phyloP scores from a whole-genome alignment of 1,140 invertebrate species.

The Lamellibrachia luymesi region DNA sequence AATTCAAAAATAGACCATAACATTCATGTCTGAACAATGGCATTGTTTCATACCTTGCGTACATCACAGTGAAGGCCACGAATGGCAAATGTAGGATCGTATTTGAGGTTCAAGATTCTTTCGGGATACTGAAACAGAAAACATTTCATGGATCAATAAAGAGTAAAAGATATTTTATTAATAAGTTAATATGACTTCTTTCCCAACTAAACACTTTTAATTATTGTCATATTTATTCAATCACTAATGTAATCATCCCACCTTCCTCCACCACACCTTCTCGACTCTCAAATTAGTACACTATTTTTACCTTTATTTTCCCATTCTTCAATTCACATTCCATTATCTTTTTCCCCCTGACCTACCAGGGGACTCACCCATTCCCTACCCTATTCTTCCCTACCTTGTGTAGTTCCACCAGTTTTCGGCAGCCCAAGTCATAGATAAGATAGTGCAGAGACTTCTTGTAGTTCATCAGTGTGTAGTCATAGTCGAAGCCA shows the following conservation, averaged over 20 bases:
- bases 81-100: conserved; percentile 86
- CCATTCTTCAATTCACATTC: neutral
- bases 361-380: neutral
- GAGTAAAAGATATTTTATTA: neutral
- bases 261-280: no score
- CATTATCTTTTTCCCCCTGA: neutral
- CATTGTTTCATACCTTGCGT: conserved; percentile 65
- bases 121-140: conserved; percentile 77
- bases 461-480: conserved; percentile 91
- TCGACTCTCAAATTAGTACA: no score
- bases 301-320: neutral
- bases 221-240: no score
- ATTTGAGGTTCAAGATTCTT: conserved; percentile 75
- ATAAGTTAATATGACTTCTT: neutral
- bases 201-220: no score
- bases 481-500: conserved; percentile 99
- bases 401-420: conserved; percentile 88
- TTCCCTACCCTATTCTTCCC: conserved; percentile 22
- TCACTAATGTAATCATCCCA: no score
- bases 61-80: conserved; percentile 95
- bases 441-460: conserved; percentile 89
- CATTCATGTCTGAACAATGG: neutral
- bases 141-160: neutral
- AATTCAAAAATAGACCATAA: conserved; percentile 27
- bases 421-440: conserved; percentile 80